phyloP scores from a whole-genome alignment of 2,888 invertebrate species.

The Drosophila cracens region DNA sequence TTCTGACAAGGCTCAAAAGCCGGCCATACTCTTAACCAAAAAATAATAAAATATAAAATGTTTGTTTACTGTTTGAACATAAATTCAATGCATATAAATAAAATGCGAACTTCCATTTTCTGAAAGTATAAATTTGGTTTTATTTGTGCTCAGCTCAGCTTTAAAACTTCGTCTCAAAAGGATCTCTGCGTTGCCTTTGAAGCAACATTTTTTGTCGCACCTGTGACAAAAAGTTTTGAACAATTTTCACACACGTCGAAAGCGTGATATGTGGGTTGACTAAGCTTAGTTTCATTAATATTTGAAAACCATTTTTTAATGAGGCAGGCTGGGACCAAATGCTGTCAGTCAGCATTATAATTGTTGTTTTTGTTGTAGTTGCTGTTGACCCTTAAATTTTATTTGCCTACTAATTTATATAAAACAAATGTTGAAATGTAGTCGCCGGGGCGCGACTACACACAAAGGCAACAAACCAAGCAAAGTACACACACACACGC shows the following conservation, averaged over 20 bases:
- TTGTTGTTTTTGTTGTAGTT: conserved; percentile 15
- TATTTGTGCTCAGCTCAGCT: not conserved
- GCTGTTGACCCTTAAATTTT: conserved; percentile 55
- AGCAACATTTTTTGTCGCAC: not conserved
- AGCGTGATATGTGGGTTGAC: not conserved
- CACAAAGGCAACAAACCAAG: conserved; percentile 22
- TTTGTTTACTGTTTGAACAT: not conserved
- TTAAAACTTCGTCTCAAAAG: not conserved
- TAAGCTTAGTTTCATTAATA: not conserved
- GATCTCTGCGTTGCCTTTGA: too few species aligned
- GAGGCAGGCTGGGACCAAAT: conserved; percentile 20
- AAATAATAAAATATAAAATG: not conserved
- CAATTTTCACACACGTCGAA: conserved; percentile 7
- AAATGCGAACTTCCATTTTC: not conserved
- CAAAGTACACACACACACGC: conserved; percentile 8
- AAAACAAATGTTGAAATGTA: conserved; percentile 47
- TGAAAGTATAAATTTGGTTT: accelerated
- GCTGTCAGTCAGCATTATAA: conserved; percentile 22
- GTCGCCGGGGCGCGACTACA: conserved; percentile 24
- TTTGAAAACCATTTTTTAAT: conserved; percentile 29
- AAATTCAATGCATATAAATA: not conserved
- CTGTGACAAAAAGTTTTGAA: conserved; percentile 5
- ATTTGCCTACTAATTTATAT: conserved; percentile 62
- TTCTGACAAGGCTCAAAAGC: not conserved
- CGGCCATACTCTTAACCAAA: not conserved